phyloP scores from a whole-genome alignment of 2,113 vertebrate species.

The Coreoperca whiteheadi region DNA sequence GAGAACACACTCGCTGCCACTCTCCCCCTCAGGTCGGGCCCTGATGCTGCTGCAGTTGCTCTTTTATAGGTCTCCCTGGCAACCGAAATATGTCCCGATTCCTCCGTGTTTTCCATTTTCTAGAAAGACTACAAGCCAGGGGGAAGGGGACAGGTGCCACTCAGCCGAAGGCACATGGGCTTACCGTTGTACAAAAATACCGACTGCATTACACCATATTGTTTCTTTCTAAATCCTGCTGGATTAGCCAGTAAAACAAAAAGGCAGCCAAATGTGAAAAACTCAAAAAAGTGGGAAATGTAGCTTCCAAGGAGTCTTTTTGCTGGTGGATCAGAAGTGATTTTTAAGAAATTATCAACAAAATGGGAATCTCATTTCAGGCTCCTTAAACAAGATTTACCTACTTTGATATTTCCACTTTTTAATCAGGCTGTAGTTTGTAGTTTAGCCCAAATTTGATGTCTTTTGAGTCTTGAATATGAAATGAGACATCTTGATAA shows the following conservation, averaged over 20 bases:
- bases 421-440: slow-evolving; percentile 24
- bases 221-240: slow-evolving; percentile 71
- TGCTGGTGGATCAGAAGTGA: slow-evolving; percentile 59
- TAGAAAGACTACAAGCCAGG: slow-evolving; percentile 67
- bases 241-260: slow-evolving; percentile 77
- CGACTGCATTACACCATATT: slow-evolving; percentile 77
- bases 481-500: slow-evolving; percentile 37
- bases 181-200: slow-evolving; percentile 75
- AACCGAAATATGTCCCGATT: slow-evolving; percentile 79
- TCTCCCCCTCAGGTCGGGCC: slow-evolving; percentile 72
- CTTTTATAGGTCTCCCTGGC: slow-evolving; percentile 84
- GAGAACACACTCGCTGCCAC: slow-evolving; percentile 71
- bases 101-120: slow-evolving; percentile 71
- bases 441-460: neutral
- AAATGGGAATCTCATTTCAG: slow-evolving; percentile 46
- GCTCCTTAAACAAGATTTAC: slow-evolving; percentile 19
- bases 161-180: slow-evolving; percentile 77
- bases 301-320: slow-evolving; percentile 52
- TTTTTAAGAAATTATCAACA: slow-evolving; percentile 56
- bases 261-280: slow-evolving; percentile 72
- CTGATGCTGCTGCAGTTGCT: slow-evolving; percentile 82
- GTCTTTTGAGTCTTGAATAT: slow-evolving; percentile 24
- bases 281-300: slow-evolving; percentile 55
- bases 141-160: slow-evolving; percentile 77
- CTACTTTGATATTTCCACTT: slow-evolving; percentile 25